These are phyloP conservation scores for Actinernus sp. DNA, from an alignment of 92 coral and sea anemone genomes.

Conservation along the genomic window DNA sequence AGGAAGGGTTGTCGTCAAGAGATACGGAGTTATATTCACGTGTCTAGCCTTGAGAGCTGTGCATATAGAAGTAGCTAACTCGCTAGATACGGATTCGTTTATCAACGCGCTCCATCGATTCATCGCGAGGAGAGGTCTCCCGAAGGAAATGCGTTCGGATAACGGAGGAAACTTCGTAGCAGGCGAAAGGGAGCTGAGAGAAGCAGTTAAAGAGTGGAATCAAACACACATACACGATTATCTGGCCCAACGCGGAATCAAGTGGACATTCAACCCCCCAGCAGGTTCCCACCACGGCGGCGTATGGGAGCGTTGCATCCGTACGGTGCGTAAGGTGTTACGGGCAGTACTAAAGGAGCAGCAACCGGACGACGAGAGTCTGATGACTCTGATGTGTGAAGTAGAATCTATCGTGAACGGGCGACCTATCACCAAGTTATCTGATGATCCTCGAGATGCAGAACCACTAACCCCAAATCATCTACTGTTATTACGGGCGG, in stretches of 20 bases:
- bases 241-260: conserved; percentile 33
- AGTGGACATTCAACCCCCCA: conserved; percentile 65
- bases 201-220: conserved; percentile 21
- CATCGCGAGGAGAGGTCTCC: conserved; percentile 30
- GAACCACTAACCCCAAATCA: conserved; percentile 68
- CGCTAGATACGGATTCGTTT: conserved; percentile 36
- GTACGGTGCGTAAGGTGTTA: conserved; percentile 61
- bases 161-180: conserved; percentile 29
- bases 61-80: conserved; percentile 33
- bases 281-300: too few species aligned
- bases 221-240: conserved; percentile 31
- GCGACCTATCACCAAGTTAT: too few species aligned
- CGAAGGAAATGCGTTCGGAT: conserved; percentile 28
- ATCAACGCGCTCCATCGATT: conserved; percentile 24
- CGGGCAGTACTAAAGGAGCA: conserved; percentile 56
- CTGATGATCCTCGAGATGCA: conserved; percentile 54
- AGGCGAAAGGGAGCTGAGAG: conserved; percentile 20
- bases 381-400: too few species aligned
- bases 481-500: conserved; percentile 47
- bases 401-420: too few species aligned
- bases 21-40: conserved; percentile 30
- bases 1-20: conserved; percentile 4
- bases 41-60: conserved; percentile 24
- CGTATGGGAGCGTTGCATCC: too few species aligned
- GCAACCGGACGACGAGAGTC: conserved; percentile 59